phyloP scores from a whole-genome alignment of 2,113 vertebrate genomes.

The Grantiella picta region DNA sequence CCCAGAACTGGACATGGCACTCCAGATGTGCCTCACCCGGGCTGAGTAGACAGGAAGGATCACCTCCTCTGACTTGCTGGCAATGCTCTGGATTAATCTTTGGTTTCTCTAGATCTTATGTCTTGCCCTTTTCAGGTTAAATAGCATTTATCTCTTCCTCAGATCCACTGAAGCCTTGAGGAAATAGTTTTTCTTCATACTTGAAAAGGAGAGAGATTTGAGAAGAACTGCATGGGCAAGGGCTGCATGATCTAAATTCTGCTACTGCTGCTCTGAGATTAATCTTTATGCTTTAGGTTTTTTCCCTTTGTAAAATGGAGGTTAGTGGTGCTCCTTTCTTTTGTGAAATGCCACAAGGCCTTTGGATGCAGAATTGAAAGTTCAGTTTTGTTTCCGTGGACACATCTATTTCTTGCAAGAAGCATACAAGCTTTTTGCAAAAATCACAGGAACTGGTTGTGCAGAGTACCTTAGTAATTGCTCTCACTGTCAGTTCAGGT shows the following conservation, averaged over 20 bases:
- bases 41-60: neutral
- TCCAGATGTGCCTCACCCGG: neutral
- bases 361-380: neutral
- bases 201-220: neutral
- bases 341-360: neutral
- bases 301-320: neutral
- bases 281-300: neutral
- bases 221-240: neutral
- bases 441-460: neutral
- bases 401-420: neutral
- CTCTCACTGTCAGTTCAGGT: neutral
- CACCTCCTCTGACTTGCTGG: neutral
- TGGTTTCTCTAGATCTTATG: accelerated
- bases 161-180: neutral
- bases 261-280: neutral
- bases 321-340: neutral
- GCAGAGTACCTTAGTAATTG: neutral
- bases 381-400: neutral
- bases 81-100: neutral
- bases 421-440: neutral
- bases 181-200: neutral
- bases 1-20: neutral
- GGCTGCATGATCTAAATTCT: neutral
- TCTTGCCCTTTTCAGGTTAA: neutral
- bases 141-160: neutral